phyloP scores from a whole-genome alignment of 1,140 invertebrate genomes.

The Zaprionus gabonicus region DNA sequence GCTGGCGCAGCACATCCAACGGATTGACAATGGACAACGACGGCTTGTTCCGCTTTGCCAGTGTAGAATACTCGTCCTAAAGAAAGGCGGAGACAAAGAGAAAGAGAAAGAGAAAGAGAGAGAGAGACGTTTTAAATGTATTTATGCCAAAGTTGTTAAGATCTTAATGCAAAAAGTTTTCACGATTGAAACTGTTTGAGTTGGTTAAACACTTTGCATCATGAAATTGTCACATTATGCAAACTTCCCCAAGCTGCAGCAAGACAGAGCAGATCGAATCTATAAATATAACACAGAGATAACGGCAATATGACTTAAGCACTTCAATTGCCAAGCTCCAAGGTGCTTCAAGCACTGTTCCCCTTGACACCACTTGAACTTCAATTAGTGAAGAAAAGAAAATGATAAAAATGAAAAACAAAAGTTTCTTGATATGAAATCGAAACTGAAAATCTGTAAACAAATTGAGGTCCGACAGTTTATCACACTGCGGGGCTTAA shows the following conservation, averaged over 20 bases:
- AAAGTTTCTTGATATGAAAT: not conserved
- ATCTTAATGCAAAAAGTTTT: conserved; percentile 50
- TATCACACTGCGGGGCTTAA: not conserved
- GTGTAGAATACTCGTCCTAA: conserved; percentile 66
- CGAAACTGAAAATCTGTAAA: not conserved
- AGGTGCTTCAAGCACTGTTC: not conserved
- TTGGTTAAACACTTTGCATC: conserved; percentile 19
- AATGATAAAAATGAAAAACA: not conserved
- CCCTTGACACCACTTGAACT: not conserved
- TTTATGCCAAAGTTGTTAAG: conserved; percentile 42
- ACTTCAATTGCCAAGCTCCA: not conserved
- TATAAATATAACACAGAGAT: not conserved
- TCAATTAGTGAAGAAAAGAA: not conserved
- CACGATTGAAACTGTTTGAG: conserved; percentile 23
- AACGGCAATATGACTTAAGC: not conserved
- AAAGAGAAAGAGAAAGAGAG: conserved; percentile 1
- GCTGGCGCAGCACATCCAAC: conserved; percentile 90
- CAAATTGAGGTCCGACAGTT: not conserved
- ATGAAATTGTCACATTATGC: conserved; percentile 20
- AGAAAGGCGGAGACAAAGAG: not conserved
- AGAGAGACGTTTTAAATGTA: conserved; percentile 40
- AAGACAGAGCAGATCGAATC: not conserved
- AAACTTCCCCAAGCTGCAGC: not conserved
- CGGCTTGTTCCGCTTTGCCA: conserved; percentile 86
- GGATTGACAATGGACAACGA: conserved; percentile 92